Percentiles rank a stretch among this genome's conserved stretches.
These are phyloP conservation scores for Psix sp. DNA, from an alignment of 1,140 invertebrate species.

Conservation along the genomic window DNA sequence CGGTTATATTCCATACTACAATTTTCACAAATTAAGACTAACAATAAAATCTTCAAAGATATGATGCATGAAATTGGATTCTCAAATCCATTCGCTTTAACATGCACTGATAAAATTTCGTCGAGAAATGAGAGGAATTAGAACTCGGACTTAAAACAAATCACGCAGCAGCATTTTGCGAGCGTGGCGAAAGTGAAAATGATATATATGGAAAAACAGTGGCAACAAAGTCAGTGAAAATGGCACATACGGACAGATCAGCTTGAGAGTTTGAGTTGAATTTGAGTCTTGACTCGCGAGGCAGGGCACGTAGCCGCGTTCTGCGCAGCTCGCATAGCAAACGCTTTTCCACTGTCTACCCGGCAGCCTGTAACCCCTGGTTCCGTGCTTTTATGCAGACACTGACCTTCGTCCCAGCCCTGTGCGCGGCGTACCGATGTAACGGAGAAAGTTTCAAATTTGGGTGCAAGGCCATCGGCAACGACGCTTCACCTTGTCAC, in stretches of 20 bases:
- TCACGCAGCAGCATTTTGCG: conserved; percentile 3
- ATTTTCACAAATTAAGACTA: too few relatives aligned
- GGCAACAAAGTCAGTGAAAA: conserved; percentile 63
- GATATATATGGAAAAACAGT: conserved; percentile 43
- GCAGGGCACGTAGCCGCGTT: conserved; percentile 74
- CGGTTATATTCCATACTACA: too few relatives aligned
- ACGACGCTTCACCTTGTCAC: conserved; percentile 60
- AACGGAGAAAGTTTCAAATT: conserved; percentile 77
- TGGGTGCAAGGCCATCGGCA: conserved; percentile 74
- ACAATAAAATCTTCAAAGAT: too few relatives aligned
- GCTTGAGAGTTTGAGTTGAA: conserved; percentile 72
- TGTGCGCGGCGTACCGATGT: conserved; percentile 59
- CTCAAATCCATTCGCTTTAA: too few relatives aligned
- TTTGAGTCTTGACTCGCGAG: conserved; percentile 74
- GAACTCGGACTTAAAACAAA: too few relatives aligned
- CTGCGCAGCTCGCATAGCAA: conserved; percentile 76
- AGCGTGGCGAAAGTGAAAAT: conserved; percentile 59
- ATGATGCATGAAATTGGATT: too few relatives aligned
- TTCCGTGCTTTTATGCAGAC: conserved; percentile 76
- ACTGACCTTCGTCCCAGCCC: conserved; percentile 75
- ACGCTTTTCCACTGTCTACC: conserved; percentile 66
- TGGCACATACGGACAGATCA: conserved; percentile 68
- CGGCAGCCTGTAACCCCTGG: conserved; percentile 70
- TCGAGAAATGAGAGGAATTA: too few relatives aligned
- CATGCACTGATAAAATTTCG: too few relatives aligned